Evolutionary conservation across 2,113 vertebrate genomes (phyloP).

Genomic region (Thryonomys swinderianus): DNA sequence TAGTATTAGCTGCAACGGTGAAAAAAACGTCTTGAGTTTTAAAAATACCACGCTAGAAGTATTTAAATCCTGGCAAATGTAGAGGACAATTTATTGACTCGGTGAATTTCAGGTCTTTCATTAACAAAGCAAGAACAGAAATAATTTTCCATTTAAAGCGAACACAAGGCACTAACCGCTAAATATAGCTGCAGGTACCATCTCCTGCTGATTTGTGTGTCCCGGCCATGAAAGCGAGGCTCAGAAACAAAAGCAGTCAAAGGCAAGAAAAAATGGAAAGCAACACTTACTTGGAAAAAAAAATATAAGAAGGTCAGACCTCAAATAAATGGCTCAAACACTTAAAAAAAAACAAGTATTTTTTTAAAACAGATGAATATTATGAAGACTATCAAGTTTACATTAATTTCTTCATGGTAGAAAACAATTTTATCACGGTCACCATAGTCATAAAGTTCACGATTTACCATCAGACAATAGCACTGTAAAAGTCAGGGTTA

Average conservation of each 20-base stretch:
- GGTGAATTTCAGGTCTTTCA: conserved; percentile 38
- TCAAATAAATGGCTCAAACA: conserved; percentile 3
- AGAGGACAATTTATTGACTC: conserved; percentile 20
- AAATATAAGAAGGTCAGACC: background rate
- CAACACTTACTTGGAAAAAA: background rate
- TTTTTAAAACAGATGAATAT: background rate
- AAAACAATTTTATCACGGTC: background rate
- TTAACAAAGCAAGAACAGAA: conserved; percentile 56
- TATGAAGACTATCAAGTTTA: background rate
- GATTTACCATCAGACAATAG: accelerated
- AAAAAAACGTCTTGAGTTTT: background rate
- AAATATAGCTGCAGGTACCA: background rate
- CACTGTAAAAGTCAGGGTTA: background rate
- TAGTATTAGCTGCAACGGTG: background rate
- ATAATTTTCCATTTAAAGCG: conserved; percentile 34
- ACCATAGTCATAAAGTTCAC: background rate
- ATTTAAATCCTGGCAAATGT: conserved; percentile 32
- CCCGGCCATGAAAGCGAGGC: background rate
- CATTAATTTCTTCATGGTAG: background rate
- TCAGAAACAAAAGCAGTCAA: background rate
- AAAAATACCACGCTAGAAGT: background rate
- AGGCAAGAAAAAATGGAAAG: background rate
- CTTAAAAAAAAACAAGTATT: background rate
- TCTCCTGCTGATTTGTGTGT: background rate
- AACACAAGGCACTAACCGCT: conserved; percentile 5